Evolutionary conservation across 2,888 invertebrate species (phyloP), one percentile per base, ranked within the genome.

Genomic region (Deilephila elpenor): DNA sequence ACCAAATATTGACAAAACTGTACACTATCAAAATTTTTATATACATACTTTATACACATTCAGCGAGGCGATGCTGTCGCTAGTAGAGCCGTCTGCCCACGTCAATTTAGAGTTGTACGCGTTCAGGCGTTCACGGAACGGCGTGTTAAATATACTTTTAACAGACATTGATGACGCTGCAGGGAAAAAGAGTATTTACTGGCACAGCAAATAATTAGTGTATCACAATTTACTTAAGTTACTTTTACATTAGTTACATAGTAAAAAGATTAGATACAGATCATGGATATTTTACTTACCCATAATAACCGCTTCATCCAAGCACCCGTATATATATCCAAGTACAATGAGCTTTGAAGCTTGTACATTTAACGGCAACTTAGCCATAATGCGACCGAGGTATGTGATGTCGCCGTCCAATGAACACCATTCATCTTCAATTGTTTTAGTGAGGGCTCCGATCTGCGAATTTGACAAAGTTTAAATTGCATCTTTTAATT

Each of bases 341-440:
- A 99, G 92, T 75, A 98, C 94, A 74, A 99, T 97, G 17, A 99
- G 92, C 84, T 98, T 98, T 14, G 97, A 96, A 5, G 98, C 90
- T 74, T 96, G 96, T 44, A 98, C 96, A 87, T 98, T 97, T 0
- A 99, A 86, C 0, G 99, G 99, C 61, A 99, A 90, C 60, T 93
- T 92, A 0, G 98, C 96, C 96, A 99, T 97, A 0, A 99, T 95
- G 11, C 95, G 95, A 0, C 99, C 99, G 79, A 99, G 91, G 88
- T 96, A 97, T 0, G 99, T 99, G 67, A 99, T 84, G 78, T 98
- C 97, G 0, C 99, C 99, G 88, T 99, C 98, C 19, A 95, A 92
- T 0, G 91, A 83, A 20, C 90, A 87, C 86, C 95, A 95, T 32
- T 89, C 84, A 0, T 95, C 96, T 59, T 96, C 91, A 0, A 95